These are phyloP conservation scores for Drosophila nigricruria DNA, from an alignment of 2,888 invertebrate genomes.

Conservation along the genomic window DNA sequence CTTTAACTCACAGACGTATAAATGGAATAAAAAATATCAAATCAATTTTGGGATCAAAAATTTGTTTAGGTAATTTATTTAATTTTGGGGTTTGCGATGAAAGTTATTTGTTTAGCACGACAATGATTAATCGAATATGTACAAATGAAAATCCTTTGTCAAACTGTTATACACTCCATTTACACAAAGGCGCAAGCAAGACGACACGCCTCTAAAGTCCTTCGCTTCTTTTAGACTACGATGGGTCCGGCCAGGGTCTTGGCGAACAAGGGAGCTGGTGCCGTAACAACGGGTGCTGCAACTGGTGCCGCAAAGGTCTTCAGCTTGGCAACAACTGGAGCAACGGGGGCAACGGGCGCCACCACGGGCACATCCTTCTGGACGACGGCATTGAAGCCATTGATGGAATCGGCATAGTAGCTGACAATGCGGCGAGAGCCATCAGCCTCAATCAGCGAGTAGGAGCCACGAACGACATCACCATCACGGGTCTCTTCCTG, in stretches of 20 bases:
- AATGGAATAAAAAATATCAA: constrained; percentile 5
- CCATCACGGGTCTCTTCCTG: constrained; percentile 84
- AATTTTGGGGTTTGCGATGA: constrained; percentile 73
- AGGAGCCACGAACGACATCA: constrained; percentile 84
- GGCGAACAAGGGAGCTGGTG: constrained; percentile 78
- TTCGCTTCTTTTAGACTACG: constrained; percentile 67
- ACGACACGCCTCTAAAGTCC: constrained; percentile 26
- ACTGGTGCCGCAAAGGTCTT: constrained; percentile 57
- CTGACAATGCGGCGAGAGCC: constrained; percentile 83
- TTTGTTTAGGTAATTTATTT: constrained; percentile 45
- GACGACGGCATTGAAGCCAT: constrained; percentile 84
- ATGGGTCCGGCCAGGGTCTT: constrained; percentile 80
- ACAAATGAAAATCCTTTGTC: constrained; percentile 84
- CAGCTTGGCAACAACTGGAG: constrained; percentile 74
- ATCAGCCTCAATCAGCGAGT: constrained; percentile 84
- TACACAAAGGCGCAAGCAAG: constrained; percentile 42
- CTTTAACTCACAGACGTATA: neutral
- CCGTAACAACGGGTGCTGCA: constrained; percentile 62
- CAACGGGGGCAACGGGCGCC: constrained; percentile 67
- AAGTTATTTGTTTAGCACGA: constrained; percentile 80
- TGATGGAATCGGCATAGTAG: constrained; percentile 83
- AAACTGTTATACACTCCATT: constrained; percentile 57
- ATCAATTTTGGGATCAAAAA: constrained; percentile 43
- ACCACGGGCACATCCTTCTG: constrained; percentile 76
- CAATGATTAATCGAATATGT: constrained; percentile 83